A percentile compares a stretch with the other conserved stretches of the same genome.
Evolutionary conservation across 2,113 vertebrate genomes (phyloP).

Genomic region (Callospermophilus lateralis): DNA sequence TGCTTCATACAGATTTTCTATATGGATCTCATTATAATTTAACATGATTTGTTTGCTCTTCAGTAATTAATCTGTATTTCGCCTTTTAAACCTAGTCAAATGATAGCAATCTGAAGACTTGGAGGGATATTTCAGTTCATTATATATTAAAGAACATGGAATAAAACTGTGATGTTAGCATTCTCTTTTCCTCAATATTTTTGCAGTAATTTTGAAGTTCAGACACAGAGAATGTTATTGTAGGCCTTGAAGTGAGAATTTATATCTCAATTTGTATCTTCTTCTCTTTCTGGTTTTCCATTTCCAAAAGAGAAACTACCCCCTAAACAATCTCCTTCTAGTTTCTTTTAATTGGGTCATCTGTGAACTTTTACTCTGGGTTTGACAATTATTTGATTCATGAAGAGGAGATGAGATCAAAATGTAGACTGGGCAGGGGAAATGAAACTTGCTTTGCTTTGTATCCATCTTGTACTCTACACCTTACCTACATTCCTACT

Average conservation of each 20-base stretch:
- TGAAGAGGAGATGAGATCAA: not conserved
- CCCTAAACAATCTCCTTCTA: not conserved
- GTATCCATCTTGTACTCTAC: not conserved
- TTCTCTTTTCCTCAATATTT: not conserved
- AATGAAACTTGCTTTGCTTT: not conserved
- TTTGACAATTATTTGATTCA: conserved; percentile 14
- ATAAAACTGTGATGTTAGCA: not conserved
- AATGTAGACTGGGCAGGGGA: not conserved
- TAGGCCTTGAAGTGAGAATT: too few relatives aligned
- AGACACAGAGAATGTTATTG: not conserved
- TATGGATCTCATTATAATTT: conserved; percentile 75
- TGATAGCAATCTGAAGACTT: not conserved
- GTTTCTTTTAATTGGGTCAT: not conserved
- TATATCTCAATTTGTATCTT: not conserved
- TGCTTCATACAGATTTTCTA: conserved; percentile 82
- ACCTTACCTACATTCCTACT: not conserved
- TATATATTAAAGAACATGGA: not conserved
- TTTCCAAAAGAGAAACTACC: too few relatives aligned
- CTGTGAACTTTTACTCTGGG: not conserved
- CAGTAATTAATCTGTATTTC: conserved; percentile 71
- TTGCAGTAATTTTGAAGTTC: not conserved
- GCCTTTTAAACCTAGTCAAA: conserved; percentile 46
- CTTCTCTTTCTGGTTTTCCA: not conserved
- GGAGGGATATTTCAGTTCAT: too few relatives aligned
- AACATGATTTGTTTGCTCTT: conserved; percentile 74